Base-by-base conservation (phyloP, 2,888 invertebrate genomes). In the Rhamnusium bicolor region DNA sequence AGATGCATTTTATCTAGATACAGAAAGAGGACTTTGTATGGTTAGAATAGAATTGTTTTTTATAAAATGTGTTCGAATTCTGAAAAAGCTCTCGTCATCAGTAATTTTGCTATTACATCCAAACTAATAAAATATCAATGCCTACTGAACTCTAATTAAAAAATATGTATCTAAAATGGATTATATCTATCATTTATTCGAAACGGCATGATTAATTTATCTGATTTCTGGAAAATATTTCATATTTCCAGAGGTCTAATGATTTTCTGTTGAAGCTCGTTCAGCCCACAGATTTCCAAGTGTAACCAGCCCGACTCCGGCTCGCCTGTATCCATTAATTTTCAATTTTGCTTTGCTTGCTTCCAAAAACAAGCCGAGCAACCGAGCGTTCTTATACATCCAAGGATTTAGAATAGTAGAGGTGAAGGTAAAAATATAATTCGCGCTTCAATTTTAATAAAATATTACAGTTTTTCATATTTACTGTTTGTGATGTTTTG, bases 221-320 rank as follows among this genome's bases (percentile, higher is more conserved):
- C 56, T 56, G 16, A 51, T 46, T 56, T 54, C 67, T 67, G 56
- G 67, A 54, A 63, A 67, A 56, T 67, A 67, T 56, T 66, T 46
- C 66, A 24, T 47, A 56, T 72, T 69, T 69, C 63, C 53, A 56
- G 72, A 69, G 69, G 58, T 65, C 72, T 73, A 73, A 73, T 40
- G 72, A 73, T 73, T 73, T 73, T 73, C 72, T 21, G 65, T 61
- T 69, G 58, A 14, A 51, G 19, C 18, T 27, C 69, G 53, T 56
- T 67, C 67, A 7, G 56, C 67, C 67, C 56, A 56, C 67, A 21
- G 67, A 67, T 56, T 67, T 56, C 67, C 54, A 24, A 40, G 54
- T 40, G n/a, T n/a, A 61, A 29, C 12, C 61, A n/a, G 61, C 61
- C 10, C 56, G n/a, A n/a, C 21, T 29, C 51, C 63, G 49, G 14